Evolutionary conservation across 2,797 vertebrate genomes (phyloP), one percentile per base, ranked within the genome.

Genomic region (Centropyge bicolor): DNA sequence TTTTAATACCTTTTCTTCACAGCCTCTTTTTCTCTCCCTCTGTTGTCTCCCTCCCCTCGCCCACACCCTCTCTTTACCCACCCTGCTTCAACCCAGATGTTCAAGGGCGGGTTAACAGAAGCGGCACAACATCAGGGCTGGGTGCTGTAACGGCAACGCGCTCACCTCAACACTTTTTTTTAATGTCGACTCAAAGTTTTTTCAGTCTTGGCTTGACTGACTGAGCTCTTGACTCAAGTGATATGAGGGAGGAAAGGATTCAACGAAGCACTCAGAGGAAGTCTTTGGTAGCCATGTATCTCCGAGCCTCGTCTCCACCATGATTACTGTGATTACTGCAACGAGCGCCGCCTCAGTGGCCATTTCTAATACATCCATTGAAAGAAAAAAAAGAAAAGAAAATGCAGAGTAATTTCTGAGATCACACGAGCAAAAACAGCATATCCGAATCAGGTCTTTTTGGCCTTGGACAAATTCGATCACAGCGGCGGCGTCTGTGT

Each of bases 1-100:
- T 97, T 98, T 97, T 97, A 97, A 99, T 98, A 98, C 96, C 95
- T 96, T 97, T 98, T 96, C 96, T 93, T 95, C 94, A 94, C 92
- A 93, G 76, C 45, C 78, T 51, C 61, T 69, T 87, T 77, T 73
- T 83, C 73, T 59, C 77, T 64, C 74, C 70, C 71, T 79, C 84
- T 85, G 79, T 85, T 80, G 70, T 77, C 86, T 82, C 54, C 82
- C 82, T 71, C 76, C 59, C 46, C 83, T 77, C 83, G 70, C 80
- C 77, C 74, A 59, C 80, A 71, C 14, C 70, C 59, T 31, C 74
- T 65, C 70, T 38, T 41, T 74, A 73, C 69, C 71, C 62, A 4
- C 52, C 76, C 63, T 11, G 70, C 79, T 76, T 56, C 79, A 56
- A 41, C 63, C 78, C 85, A 88, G 88, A 89, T 89, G 88, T 91